Evolutionary conservation across 2,888 invertebrate species (phyloP), one percentile per base, ranked within the genome.

Genomic region (Agrilus biguttatus): DNA sequence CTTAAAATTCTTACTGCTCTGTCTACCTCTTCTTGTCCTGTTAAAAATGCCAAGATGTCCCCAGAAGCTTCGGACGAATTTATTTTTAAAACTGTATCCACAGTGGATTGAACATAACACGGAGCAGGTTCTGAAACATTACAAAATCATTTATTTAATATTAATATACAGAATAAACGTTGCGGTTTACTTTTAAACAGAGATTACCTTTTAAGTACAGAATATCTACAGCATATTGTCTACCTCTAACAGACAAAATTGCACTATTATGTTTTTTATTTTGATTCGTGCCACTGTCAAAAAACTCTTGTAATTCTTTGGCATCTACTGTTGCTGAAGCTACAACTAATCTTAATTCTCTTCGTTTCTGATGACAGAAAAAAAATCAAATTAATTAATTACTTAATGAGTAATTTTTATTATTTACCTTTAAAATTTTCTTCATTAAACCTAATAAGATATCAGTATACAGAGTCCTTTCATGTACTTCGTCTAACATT

Each of bases 261-360:
- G 80, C 76, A 0, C 93, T 79, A 0, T 85, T 80, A 51, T 83
- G 79, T 52, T 75, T 73, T 2, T 61, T 55, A 10, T 59, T 55
- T 49, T 68, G 61, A 51, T 66, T 66, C 5, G 62, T 57, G 37
- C 62, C 65, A 2, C 64, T 62, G 1, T 70, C 40, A 59, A 91
- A 91, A 65, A 86, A 91, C 46, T 82, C 75, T 36, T 76, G 74
- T 10, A 91, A 69, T 51, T 85, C 82, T 59, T 89, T 83, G 0
- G 95, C 96, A 65, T 98, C 92, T 56, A 96, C 78, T 0, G 97
- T 97, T 0, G 97, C 97, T 0, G 97, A 97, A 0, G 93, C 87
- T 21, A 98, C 78, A 2, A 98, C 78, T 0, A 98, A 60, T 53
- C 84, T 80, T 1, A 96, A 66, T 48, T 82, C 83, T 51, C 75